Percentiles rank a stretch among this genome's conserved stretches.
Conservation (phyloP, 2,888 invertebrate species). For the Corbicula japonica region DNA sequence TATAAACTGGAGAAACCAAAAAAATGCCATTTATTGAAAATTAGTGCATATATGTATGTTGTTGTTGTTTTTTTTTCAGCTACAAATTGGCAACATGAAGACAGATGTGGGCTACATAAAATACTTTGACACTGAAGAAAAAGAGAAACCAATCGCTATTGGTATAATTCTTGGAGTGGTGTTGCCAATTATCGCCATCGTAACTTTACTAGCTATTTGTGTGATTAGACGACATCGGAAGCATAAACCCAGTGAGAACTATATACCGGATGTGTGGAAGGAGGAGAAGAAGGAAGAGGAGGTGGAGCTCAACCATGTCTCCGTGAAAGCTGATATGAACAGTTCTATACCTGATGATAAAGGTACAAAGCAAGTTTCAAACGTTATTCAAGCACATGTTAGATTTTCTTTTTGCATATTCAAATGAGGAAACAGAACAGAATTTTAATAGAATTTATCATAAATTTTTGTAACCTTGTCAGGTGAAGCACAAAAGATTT, state of each 20-base stretch:
- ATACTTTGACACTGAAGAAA: conserved; percentile 71
- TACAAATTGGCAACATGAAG: conserved; percentile 77
- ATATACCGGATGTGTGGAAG: conserved; percentile 82
- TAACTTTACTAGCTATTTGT: conserved; percentile 80
- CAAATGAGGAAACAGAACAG: too few species aligned
- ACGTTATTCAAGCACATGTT: too few species aligned
- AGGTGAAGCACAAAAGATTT: too few species aligned
- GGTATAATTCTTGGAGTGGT: conserved; percentile 84
- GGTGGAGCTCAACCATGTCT: conserved; percentile 78
- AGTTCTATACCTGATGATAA: conserved; percentile 76
- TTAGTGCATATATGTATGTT: too few species aligned
- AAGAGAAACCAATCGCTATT: conserved; percentile 77
- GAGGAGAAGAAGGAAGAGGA: conserved; percentile 78
- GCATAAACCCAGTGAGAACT: conserved; percentile 78
- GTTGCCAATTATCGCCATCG: conserved; percentile 81
- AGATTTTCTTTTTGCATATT: too few species aligned
- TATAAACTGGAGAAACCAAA: too few species aligned
- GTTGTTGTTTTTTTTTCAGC: too few species aligned
- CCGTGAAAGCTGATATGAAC: conserved; percentile 80
- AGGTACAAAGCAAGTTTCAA: too few species aligned
- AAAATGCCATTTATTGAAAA: too few species aligned
- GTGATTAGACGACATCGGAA: conserved; percentile 81
- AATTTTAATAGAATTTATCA: too few species aligned
- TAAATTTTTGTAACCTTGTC: too few species aligned
- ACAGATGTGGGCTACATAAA: conserved; percentile 76